These are phyloP conservation scores for Cotesia glomerata DNA, from an alignment of 1,140 invertebrate species.

Conservation along the genomic window DNA sequence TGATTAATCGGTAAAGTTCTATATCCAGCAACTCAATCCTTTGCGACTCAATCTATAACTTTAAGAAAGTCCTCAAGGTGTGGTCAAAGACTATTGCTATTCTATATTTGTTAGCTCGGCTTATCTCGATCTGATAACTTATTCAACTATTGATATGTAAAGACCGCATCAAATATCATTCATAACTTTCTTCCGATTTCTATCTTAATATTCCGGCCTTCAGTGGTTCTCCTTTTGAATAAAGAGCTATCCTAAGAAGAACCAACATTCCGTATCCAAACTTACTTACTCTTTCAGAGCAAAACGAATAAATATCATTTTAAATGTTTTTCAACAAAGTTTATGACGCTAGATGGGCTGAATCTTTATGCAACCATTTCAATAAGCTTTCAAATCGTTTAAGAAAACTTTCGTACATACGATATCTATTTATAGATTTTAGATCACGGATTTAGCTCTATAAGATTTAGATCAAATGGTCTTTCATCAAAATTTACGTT, in stretches of 20 bases:
- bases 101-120: neutral
- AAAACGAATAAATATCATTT: too few species aligned
- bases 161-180: neutral
- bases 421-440: neutral
- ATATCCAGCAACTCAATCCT: neutral
- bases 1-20: constrained; percentile 29
- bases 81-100: constrained; percentile 19
- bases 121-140: too few species aligned
- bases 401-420: neutral
- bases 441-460: too few species aligned
- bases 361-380: neutral
- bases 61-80: neutral
- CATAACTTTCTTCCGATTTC: too few species aligned
- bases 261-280: too few species aligned
- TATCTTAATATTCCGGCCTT: too few species aligned
- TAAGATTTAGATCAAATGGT: neutral
- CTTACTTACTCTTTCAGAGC: too few species aligned
- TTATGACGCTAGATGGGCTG: neutral
- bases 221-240: too few species aligned
- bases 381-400: neutral
- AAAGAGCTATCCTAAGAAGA: too few species aligned
- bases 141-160: neutral
- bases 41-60: too few species aligned
- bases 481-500: neutral
- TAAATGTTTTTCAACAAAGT: neutral